Evolutionary conservation across 2,113 vertebrate species (phyloP), one percentile per base, ranked within the genome.

Genomic region (Strigops habroptila): DNA sequence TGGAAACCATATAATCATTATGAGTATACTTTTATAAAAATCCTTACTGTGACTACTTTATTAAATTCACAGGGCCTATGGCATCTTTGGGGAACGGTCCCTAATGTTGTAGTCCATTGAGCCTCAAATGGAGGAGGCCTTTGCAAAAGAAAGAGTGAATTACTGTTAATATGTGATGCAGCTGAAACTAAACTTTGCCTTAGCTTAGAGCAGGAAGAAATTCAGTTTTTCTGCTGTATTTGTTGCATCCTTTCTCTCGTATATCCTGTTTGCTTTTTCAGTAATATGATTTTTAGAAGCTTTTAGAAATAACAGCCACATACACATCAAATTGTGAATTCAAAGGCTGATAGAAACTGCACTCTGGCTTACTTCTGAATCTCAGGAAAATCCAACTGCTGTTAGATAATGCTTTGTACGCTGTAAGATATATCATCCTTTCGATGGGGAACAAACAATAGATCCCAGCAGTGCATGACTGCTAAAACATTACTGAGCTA

Each of bases 401-500:
- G 78, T 81, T 92, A 86, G 84, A 74, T 89, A 88, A 67, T 94
- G 88, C 90, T 96, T 94, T 96, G 81, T 88, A 35, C 86, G 71
- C 96, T 89, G 70, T 48, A 94, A 95, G 91, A 95, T 64, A 69
- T 37, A 76, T 44, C 35, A 39, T 82, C 70, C 77, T 93, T 96
- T 74, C 89, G 93, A 96, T 92, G 51, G 86, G 87, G 92, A 94
- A 75, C 80, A 94, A 95, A 91, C 94, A 93, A 86, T 24, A 68
- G 78, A 91, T 96, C 85, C 85, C 74, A 80, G 94, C 73, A 85
- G 68, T 60, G 37, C 91, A 95, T 91, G 84, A 79, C 86, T 88
- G 86, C 93, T 96, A 83, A 86, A 96, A 92, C 88, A 95, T 96
- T 88, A 90, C 96, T 94, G 96, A 97, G 95, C 88, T 94, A 78